Percentiles rank a stretch among this genome's conserved stretches.
Conservation (phyloP, 2,113 vertebrate species). For the Sorex araneus region DNA sequence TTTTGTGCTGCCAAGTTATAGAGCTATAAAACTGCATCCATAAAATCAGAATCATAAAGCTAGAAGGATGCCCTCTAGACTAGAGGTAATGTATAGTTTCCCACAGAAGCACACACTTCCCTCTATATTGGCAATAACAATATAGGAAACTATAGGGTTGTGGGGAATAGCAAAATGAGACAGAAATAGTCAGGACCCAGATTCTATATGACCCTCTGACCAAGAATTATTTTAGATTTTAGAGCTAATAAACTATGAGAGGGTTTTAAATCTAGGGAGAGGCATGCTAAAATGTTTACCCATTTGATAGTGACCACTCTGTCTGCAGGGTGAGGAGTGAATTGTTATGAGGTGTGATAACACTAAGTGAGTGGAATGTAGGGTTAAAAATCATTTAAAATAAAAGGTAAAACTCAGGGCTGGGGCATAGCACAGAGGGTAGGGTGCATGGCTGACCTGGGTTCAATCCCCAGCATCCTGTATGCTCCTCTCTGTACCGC, state of each 20-base stretch:
- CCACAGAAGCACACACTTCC: too few species aligned
- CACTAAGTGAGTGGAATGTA: neutral
- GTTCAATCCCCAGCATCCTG: too few species aligned
- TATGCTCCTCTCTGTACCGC: too few species aligned
- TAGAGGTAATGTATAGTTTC: neutral
- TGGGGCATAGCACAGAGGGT: too few species aligned
- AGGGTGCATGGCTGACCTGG: too few species aligned
- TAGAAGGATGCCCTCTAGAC: neutral
- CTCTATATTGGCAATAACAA: too few species aligned
- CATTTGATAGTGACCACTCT: neutral
- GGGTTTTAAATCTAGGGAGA: too few species aligned
- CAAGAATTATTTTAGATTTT: neutral
- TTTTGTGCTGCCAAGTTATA: neutral
- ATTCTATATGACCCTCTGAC: neutral
- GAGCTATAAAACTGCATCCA: neutral
- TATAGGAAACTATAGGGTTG: neutral
- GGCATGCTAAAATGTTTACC: too few species aligned
- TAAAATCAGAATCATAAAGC: constrained; percentile 31
- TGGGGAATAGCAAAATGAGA: neutral
- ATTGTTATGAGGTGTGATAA: neutral
- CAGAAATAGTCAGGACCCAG: neutral
- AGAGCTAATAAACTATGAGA: neutral
- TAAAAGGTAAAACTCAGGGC: too few species aligned
- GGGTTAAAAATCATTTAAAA: neutral
- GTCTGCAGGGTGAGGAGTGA: neutral